These are phyloP conservation scores for Gonioctena quinquepunctata DNA, from an alignment of 1,140 invertebrate genomes.

Conservation along the genomic window DNA sequence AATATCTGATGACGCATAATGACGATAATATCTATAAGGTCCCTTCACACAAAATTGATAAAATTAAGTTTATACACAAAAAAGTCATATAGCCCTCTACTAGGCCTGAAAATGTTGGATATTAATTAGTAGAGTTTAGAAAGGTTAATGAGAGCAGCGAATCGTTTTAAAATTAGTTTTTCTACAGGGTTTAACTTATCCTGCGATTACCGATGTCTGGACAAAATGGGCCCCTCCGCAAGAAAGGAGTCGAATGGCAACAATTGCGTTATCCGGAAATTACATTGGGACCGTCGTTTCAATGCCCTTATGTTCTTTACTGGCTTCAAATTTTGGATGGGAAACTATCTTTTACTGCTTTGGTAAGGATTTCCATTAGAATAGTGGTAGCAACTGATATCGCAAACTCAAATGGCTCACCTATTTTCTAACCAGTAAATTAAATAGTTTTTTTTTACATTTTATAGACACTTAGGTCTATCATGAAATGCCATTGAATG, in stretches of 20 bases:
- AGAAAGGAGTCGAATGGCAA: conserved; percentile 78
- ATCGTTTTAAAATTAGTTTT: too few relatives aligned
- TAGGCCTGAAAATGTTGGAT: too few relatives aligned
- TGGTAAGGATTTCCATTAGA: conserved; percentile 60
- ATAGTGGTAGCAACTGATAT: neutral
- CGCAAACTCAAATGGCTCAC: neutral
- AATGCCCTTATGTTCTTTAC: conserved; percentile 73
- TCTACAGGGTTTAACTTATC: conserved; percentile 83
- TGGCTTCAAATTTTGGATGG: conserved; percentile 81
- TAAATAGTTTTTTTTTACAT: neutral
- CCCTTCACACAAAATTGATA: too few relatives aligned
- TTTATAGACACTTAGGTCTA: neutral
- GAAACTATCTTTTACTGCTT: conserved; percentile 89
- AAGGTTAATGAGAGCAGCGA: too few relatives aligned
- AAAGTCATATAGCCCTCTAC: too few relatives aligned
- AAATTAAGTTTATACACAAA: too few relatives aligned
- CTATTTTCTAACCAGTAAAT: neutral
- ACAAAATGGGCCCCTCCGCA: conserved; percentile 83
- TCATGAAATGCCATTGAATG: neutral
- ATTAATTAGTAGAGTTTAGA: too few relatives aligned
- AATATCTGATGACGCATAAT: too few relatives aligned
- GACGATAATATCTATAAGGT: too few relatives aligned
- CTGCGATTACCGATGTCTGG: conserved; percentile 87
- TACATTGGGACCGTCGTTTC: conserved; percentile 86
- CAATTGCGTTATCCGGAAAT: conserved; percentile 80